Conservation (phyloP, 2,888 invertebrate genomes). For the Drosophila percnosoma region DNA sequence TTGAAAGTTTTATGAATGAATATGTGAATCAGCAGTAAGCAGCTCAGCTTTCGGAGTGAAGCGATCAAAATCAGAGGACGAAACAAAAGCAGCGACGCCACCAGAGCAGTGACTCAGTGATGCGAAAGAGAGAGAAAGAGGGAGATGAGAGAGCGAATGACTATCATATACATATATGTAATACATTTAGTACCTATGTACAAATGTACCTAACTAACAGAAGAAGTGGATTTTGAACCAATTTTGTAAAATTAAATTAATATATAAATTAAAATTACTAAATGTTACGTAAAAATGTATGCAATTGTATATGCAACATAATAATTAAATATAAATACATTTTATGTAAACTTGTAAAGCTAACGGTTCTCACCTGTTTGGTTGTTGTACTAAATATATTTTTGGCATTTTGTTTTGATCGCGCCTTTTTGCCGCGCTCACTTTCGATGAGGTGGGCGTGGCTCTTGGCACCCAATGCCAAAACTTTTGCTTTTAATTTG, state of each 20-base stretch:
- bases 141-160: neutral
- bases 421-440: constrained; percentile 35
- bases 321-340: neutral
- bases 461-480: constrained; percentile 3
- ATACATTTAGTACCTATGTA: neutral
- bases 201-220: neutral
- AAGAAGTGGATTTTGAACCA: neutral
- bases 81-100: constrained; percentile 4
- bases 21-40: constrained; percentile 4
- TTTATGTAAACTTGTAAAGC: too few relatives aligned
- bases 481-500: constrained; percentile 16
- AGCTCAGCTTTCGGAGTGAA: neutral
- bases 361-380: constrained; percentile 30
- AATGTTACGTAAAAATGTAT: neutral
- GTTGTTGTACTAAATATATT: constrained; percentile 32
- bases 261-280: neutral
- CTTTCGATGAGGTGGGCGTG: constrained; percentile 21
- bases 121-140: neutral
- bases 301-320: neutral
- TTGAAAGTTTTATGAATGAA: constrained; percentile 66
- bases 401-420: constrained; percentile 61
- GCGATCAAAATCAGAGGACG: constrained; percentile 25
- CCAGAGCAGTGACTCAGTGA: constrained; percentile 35
- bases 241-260: neutral
- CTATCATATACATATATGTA: neutral